A percentile compares a stretch with the other conserved stretches of the same genome.
Conservation (phyloP, 1,140 invertebrate genomes). For the Trichogramma pretiosum region DNA sequence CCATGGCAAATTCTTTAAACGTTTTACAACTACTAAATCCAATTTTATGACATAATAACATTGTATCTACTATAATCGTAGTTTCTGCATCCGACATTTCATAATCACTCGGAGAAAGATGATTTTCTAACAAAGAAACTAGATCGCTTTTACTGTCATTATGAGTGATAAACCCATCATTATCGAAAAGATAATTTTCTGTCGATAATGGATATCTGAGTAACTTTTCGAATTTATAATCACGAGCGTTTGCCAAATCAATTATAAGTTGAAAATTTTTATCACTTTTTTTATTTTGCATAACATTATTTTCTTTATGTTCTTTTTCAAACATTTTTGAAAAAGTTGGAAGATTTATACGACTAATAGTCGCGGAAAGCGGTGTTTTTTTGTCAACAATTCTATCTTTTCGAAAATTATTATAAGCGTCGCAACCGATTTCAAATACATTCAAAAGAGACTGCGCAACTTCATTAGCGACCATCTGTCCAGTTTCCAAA, state of each 20-base stretch:
- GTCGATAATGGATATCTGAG: not conserved
- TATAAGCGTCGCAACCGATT: not conserved
- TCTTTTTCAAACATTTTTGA: not conserved
- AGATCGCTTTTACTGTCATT: not conserved
- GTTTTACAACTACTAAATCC: not conserved
- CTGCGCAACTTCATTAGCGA: not conserved
- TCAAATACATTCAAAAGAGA: not conserved
- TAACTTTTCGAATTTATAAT: not conserved
- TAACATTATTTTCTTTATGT: not conserved
- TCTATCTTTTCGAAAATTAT: not conserved
- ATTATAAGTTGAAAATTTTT: constrained; percentile 2
- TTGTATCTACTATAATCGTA: not conserved
- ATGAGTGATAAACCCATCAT: not conserved
- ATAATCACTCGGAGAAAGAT: not conserved
- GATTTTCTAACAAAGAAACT: not conserved
- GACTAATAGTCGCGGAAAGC: not conserved
- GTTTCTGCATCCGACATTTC: not conserved
- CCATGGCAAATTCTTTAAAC: not conserved
- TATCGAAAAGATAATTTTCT: constrained; percentile 2
- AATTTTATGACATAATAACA: constrained; percentile 3
- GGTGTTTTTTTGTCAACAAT: constrained; percentile 1
- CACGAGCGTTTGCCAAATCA: not conserved
- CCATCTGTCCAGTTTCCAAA: not conserved
- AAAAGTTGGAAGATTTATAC: not conserved
- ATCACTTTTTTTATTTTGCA: not conserved